phyloP scores from a whole-genome alignment of 2,888 invertebrate species.

The Choristoneura rosaceana region DNA sequence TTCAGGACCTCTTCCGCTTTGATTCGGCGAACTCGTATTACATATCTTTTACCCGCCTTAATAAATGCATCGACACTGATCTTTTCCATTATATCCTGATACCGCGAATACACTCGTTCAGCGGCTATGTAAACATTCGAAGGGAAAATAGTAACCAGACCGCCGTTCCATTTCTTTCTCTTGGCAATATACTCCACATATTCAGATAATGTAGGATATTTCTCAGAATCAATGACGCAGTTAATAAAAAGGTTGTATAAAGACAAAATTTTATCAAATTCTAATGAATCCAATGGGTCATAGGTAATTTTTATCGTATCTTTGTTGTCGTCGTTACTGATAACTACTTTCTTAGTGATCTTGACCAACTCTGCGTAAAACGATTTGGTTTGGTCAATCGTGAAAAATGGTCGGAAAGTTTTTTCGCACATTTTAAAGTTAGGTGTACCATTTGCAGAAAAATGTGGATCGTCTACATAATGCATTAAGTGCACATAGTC shows the following conservation, averaged over 20 bases:
- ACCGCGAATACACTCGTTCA: constrained; percentile 35
- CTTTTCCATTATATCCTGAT: constrained; percentile 40
- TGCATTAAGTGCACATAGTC: constrained; percentile 52
- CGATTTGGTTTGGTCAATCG: constrained; percentile 49
- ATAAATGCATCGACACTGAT: constrained; percentile 46
- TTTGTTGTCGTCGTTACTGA: constrained; percentile 43
- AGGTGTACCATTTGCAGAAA: not conserved
- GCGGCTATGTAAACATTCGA: constrained; percentile 28
- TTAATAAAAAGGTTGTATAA: constrained; percentile 45
- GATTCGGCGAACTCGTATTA: constrained; percentile 47
- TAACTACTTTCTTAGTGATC: constrained; percentile 47
- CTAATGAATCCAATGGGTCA: constrained; percentile 46
- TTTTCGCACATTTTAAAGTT: constrained; percentile 47
- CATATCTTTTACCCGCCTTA: constrained; percentile 41
- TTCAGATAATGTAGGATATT: constrained; percentile 45
- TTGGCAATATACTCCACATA: constrained; percentile 45
- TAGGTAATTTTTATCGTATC: constrained; percentile 44
- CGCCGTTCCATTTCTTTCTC: constrained; percentile 43
- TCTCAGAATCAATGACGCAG: constrained; percentile 42
- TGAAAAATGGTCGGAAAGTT: constrained; percentile 54
- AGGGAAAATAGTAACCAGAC: constrained; percentile 47
- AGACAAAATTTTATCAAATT: constrained; percentile 48
- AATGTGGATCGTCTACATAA: constrained; percentile 32
- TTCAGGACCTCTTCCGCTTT: constrained; percentile 48
- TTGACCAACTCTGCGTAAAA: constrained; percentile 52